A percentile compares a stretch with the other conserved stretches of the same genome.
Evolutionary conservation across 2,888 invertebrate species (phyloP).

Genomic region (Pegoplata infirma): DNA sequence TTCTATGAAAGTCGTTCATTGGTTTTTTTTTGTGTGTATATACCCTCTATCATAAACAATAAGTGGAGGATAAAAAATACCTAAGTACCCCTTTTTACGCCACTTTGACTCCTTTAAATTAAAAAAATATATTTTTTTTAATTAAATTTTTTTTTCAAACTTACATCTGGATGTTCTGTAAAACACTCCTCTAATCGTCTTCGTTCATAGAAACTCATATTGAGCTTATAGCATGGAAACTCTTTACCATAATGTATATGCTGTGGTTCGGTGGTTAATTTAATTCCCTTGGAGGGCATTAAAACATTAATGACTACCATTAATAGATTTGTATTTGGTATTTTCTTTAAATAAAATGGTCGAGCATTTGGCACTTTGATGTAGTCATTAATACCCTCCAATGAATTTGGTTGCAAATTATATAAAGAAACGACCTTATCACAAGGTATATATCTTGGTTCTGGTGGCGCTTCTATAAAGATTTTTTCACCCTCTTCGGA

Average conservation of each 20-base stretch:
- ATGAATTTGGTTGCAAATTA: constrained; percentile 81
- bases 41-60: too few relatives aligned
- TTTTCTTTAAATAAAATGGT: constrained; percentile 85
- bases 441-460: constrained; percentile 80
- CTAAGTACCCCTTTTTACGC: too few relatives aligned
- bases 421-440: constrained; percentile 86
- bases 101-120: too few relatives aligned
- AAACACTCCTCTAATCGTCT: constrained; percentile 86
- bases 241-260: constrained; percentile 79
- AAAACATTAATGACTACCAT: constrained; percentile 84
- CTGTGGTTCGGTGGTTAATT: constrained; percentile 79
- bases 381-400: constrained; percentile 78
- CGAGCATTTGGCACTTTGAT: constrained; percentile 79
- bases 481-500: constrained; percentile 75
- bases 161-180: constrained; percentile 81
- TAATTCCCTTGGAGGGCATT: constrained; percentile 77
- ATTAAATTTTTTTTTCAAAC: not conserved
- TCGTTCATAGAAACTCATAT: constrained; percentile 83
- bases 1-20: too few relatives aligned
- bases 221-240: constrained; percentile 87
- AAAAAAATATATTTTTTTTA: too few relatives aligned
- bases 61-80: too few relatives aligned
- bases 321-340: constrained; percentile 88
- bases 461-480: constrained; percentile 74
- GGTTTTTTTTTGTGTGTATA: too few relatives aligned